Conservation (phyloP, 2,888 invertebrate genomes). For the Linnaemya tessellans region DNA sequence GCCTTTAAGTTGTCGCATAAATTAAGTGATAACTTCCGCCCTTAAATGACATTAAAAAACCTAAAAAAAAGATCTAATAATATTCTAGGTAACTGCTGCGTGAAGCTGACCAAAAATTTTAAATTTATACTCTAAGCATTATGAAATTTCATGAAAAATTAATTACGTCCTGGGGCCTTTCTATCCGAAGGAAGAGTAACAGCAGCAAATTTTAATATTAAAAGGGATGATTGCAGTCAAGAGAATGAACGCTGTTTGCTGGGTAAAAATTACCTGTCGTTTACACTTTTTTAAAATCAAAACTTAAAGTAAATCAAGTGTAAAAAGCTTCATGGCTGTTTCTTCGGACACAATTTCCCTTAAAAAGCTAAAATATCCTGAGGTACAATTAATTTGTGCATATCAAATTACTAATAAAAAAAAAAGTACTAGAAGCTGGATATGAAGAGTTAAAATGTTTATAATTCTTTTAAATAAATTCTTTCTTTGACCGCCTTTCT, state of each 20-base stretch:
- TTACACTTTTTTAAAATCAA: conserved; percentile 26
- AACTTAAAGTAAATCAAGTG: conserved; percentile 55
- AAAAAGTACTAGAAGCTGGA: not conserved
- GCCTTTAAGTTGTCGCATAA: conserved; percentile 54
- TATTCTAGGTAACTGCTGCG: not conserved
- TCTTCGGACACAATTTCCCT: conserved; percentile 3
- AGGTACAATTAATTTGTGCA: conserved; percentile 53
- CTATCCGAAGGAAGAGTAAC: not conserved
- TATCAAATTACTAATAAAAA: conserved; percentile 41
- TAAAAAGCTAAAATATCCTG: conserved; percentile 16
- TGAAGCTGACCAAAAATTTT: conserved; percentile 34
- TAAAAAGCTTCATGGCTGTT: conserved; percentile 23
- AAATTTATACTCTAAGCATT: conserved; percentile 26
- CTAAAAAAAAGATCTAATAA: not conserved
- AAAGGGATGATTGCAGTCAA: conserved; percentile 46
- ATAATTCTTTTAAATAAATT: conserved; percentile 24
- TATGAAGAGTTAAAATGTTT: conserved; percentile 57
- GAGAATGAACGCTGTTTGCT: not conserved
- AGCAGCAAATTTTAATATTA: not conserved
- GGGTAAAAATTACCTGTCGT: conserved; percentile 52
- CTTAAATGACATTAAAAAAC: conserved; percentile 26
- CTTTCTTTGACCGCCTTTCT: conserved; percentile 41
- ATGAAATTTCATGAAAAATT: conserved; percentile 80
- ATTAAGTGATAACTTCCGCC: conserved; percentile 63
- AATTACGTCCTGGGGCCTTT: conserved; percentile 81